A percentile compares a stretch with the other conserved stretches of the same genome.
These are phyloP conservation scores for Rapana venosa DNA, from an alignment of 2,888 invertebrate genomes.

Conservation along the genomic window DNA sequence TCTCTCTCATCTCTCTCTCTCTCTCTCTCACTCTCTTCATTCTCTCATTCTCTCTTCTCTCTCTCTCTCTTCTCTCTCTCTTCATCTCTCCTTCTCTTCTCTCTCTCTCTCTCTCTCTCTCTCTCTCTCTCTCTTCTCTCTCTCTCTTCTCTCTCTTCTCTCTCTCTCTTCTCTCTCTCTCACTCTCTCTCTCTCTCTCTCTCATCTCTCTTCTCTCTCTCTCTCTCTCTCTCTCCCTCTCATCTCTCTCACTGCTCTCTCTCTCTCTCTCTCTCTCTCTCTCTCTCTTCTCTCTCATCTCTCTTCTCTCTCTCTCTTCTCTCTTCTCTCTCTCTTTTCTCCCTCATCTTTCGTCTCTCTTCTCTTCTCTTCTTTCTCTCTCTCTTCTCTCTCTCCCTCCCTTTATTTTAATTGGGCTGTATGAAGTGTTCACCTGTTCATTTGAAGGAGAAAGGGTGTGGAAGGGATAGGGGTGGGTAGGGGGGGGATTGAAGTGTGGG, in stretches of 20 bases:
- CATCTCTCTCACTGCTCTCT: neutral
- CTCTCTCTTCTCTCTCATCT: neutral
- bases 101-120: neutral
- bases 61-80: too few relatives aligned
- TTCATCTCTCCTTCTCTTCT: neutral
- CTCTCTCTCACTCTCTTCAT: too few relatives aligned
- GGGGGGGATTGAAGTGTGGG: neutral
- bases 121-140: neutral
- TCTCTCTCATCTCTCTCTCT: neutral
- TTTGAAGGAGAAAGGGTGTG: neutral
- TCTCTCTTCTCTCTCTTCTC: neutral
- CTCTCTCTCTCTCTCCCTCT: neutral
- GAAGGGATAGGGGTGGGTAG: neutral
- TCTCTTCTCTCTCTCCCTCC: neutral
- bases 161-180: constrained; percentile 24
- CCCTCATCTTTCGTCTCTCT: neutral
- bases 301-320: neutral
- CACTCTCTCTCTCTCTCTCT: neutral
- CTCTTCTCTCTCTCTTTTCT: too few relatives aligned
- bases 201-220: neutral
- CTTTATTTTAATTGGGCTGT: too few relatives aligned
- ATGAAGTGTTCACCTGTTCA: too few relatives aligned
- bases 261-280: neutral
- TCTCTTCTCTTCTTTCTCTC: neutral
- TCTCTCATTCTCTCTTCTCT: too few relatives aligned